Evolutionary conservation across 2,888 invertebrate species (phyloP).

Genomic region (Carabus problematicus): DNA sequence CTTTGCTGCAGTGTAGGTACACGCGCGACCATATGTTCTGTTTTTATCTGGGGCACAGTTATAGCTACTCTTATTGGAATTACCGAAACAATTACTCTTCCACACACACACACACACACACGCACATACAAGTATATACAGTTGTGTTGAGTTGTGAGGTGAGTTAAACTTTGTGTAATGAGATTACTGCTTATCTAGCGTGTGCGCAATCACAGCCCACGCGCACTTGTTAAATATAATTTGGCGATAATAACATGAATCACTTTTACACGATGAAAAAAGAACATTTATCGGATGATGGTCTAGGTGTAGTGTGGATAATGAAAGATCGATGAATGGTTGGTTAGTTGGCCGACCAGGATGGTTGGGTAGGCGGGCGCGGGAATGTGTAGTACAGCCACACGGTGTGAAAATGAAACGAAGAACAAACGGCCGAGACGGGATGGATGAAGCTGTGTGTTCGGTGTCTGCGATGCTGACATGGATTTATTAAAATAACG

Average conservation of each 20-base stretch:
- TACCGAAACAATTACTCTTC: slow-evolving; percentile 16
- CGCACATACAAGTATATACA: no score
- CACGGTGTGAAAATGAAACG: slow-evolving; percentile 10
- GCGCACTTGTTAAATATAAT: slow-evolving; percentile 13
- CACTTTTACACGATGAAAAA: slow-evolving; percentile 8
- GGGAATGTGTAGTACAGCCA: neutral
- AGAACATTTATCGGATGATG: neutral
- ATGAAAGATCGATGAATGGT: slow-evolving; percentile 14
- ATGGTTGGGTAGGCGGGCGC: no score
- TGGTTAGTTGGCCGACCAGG: no score
- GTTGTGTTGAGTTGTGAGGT: no score
- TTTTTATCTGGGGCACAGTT: slow-evolving; percentile 1
- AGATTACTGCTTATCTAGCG: no score
- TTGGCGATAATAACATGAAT: slow-evolving; percentile 17
- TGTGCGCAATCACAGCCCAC: slow-evolving; percentile 3
- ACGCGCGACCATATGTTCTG: no score
- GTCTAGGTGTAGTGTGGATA: neutral
- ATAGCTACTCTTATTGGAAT: slow-evolving; percentile 14
- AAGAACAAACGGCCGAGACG: neutral
- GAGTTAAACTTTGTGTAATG: no score
- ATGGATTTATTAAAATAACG: no score
- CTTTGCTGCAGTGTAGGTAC: neutral
- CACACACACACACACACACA: neutral
- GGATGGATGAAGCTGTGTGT: no score
- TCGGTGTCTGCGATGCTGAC: no score